Percentiles rank a stretch among this genome's conserved stretches.
These are phyloP conservation scores for Oscheius sp. DNA, from an alignment of 2,888 invertebrate genomes.

Conservation along the genomic window DNA sequence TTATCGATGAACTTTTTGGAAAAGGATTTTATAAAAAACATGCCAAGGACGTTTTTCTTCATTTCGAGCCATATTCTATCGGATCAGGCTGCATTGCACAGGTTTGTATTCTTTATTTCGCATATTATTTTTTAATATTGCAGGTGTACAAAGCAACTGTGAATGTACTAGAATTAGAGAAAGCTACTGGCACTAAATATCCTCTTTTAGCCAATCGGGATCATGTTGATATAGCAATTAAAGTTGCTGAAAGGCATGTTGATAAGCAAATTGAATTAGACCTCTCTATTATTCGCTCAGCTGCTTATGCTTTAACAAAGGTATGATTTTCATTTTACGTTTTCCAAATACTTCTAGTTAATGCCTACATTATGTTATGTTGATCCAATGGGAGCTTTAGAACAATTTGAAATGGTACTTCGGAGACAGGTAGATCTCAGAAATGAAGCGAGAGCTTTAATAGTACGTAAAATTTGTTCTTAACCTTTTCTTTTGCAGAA, in stretches of 20 bases:
- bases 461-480: constrained; percentile 35
- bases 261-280: constrained; percentile 74
- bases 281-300: constrained; percentile 72
- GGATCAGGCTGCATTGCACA: constrained; percentile 78
- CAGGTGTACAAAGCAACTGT: constrained; percentile 72
- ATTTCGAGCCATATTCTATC: constrained; percentile 74
- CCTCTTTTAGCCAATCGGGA: constrained; percentile 45
- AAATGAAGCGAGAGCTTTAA: constrained; percentile 75
- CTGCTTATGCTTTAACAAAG: constrained; percentile 44
- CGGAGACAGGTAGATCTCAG: constrained; percentile 75
- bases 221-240: constrained; percentile 56
- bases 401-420: constrained; percentile 76
- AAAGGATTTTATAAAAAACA: constrained; percentile 68
- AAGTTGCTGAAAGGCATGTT: constrained; percentile 75
- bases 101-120: constrained; percentile 66
- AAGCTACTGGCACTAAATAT: constrained; percentile 44
- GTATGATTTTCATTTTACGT: constrained; percentile 4
- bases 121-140: constrained; percentile 8
- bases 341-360: constrained; percentile 26
- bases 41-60: constrained; percentile 70
- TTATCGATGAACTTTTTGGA: constrained; percentile 56
- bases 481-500: constrained; percentile 60
- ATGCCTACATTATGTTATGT: constrained; percentile 74
- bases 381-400: constrained; percentile 75
- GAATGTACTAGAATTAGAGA: constrained; percentile 53